These are phyloP conservation scores for Popillia japonica DNA, from an alignment of 1,140 invertebrate genomes.

Conservation along the genomic window DNA sequence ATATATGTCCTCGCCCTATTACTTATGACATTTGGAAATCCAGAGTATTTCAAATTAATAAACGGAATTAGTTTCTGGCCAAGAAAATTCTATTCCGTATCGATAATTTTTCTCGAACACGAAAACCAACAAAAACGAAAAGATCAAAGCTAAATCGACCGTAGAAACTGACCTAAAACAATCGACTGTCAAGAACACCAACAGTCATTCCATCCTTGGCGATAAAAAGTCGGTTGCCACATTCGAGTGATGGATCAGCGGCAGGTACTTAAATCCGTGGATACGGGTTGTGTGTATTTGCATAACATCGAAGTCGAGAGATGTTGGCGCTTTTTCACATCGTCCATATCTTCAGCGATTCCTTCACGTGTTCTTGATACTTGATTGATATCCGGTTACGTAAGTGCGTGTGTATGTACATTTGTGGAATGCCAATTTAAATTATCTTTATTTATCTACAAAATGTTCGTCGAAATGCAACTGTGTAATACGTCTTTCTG, in stretches of 20 bases:
- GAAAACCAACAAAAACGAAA: neutral
- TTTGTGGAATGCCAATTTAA: neutral
- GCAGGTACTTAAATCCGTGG: constrained; percentile 3
- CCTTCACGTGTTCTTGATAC: neutral
- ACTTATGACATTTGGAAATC: too few species aligned
- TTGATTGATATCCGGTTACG: neutral
- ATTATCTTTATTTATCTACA: neutral
- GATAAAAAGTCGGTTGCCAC: constrained; percentile 4
- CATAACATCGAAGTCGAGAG: neutral
- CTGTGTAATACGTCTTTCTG: neutral
- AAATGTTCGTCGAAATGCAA: neutral
- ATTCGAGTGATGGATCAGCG: constrained; percentile 9
- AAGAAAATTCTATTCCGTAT: neutral
- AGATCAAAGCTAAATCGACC: neutral
- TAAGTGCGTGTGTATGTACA: neutral
- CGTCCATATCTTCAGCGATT: neutral
- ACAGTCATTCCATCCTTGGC: constrained; percentile 2
- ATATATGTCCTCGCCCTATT: too few species aligned
- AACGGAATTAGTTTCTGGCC: too few species aligned
- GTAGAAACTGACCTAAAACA: constrained; percentile 14
- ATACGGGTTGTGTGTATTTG: neutral
- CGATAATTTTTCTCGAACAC: neutral
- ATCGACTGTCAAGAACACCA: constrained; percentile 2
- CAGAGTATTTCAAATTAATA: too few species aligned
- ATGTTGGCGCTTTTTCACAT: constrained; percentile 6